Base-by-base conservation (phyloP, 2,113 vertebrate species). In the Ictalurus furcatus region DNA sequence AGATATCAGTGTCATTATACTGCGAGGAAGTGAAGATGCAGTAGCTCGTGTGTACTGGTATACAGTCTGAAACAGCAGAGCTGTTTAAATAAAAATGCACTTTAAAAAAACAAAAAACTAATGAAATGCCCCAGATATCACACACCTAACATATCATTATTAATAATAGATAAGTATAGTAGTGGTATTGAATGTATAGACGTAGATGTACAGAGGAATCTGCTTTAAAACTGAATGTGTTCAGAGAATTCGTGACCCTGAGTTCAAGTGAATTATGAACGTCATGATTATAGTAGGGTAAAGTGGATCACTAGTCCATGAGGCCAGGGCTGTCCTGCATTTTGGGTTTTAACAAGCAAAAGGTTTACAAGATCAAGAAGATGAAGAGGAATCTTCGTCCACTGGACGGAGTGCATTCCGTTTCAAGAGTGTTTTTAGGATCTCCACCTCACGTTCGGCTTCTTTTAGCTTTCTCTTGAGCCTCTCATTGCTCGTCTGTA, bases 401-500 rank as follows among this genome's bases (percentile, higher is more conserved):
- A 94, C 93, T 40, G 90, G 92, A 85, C 94, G 94, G 34, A 96
- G 93, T 54, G 94, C 89, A 9, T 95, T 93, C 54, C 94, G 95
- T 91, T 93, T 95, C 87, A 96, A 92, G 34, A 95, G 92, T 6
- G 96, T 94, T 92, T 96, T 95, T 83, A 99, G 95, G 67, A 96
- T 95, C 89, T 98, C 96, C 90, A 99, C 97, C 93, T 96, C 97
- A 88, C 95, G 96, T 91, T 97, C 96, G 58, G 97, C 95, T 52
- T 97, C 96, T 93, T 95, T 97, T 92, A 99, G 95, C 69, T 97
- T 97, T 84, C 95, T 96, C 89, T 96, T 96, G 93, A 99, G 96
- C 90, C 95, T 95, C 90, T 97, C 97, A 4, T 99, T 99, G 85
- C 93, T 94, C 92, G 96, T 96, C 92, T 96, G 96, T 44, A 99